Evolutionary conservation across 2,113 vertebrate species (phyloP).

Genomic region (Mormyrus iriodes): DNA sequence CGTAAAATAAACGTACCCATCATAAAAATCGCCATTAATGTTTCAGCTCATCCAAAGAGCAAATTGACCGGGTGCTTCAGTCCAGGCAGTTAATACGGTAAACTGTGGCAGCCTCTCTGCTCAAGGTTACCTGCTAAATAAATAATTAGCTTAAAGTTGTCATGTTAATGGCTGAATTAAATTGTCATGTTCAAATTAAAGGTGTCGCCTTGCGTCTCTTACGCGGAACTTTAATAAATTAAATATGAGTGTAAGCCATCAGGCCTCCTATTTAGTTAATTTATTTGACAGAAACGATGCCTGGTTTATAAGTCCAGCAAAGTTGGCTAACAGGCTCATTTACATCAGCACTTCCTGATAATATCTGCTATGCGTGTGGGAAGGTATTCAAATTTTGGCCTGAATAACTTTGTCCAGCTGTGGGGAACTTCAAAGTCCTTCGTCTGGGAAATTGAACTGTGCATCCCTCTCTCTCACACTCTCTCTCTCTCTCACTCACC

Average conservation of each 20-base stretch:
- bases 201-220: not conserved
- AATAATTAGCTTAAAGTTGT: constrained; percentile 10
- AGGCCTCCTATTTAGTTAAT: not conserved
- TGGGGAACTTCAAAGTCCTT: not conserved
- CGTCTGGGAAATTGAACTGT: not conserved
- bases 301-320: not conserved
- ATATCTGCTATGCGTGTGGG: not conserved
- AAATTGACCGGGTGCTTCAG: not conserved
- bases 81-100: not conserved
- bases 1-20: not conserved
- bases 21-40: not conserved
- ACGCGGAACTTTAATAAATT: not conserved
- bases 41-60: not conserved
- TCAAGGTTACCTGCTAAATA: not conserved
- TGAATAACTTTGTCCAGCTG: constrained; percentile 2
- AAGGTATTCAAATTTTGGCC: too few relatives aligned
- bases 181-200: not conserved
- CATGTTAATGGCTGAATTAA: constrained; percentile 4
- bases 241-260: not conserved
- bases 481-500: not conserved
- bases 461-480: not conserved
- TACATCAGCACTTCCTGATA: not conserved
- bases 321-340: not conserved
- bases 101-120: not conserved
- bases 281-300: not conserved